These are phyloP conservation scores for Ferrisia virgata DNA, from an alignment of 2,888 invertebrate genomes.

Conservation along the genomic window DNA sequence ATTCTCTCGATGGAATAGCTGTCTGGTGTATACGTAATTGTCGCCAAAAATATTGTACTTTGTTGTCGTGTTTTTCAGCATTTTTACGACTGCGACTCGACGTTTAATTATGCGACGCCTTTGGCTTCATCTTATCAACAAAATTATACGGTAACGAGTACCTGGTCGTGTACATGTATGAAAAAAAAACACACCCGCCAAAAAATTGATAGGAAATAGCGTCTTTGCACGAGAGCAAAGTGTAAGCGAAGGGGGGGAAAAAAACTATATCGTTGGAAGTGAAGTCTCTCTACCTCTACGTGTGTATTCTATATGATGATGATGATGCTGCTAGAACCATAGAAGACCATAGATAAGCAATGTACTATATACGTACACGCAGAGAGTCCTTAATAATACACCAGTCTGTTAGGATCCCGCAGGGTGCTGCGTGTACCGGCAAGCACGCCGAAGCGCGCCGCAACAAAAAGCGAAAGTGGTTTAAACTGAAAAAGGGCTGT, in stretches of 20 bases:
- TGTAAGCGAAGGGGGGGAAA: background rate
- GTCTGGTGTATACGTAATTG: background rate
- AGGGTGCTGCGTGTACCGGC: background rate
- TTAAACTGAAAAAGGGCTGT: constrained; percentile 19
- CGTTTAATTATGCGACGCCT: background rate
- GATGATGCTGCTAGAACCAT: background rate
- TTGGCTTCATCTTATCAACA: background rate
- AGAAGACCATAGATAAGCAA: background rate
- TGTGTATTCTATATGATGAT: background rate
- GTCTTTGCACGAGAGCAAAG: no score
- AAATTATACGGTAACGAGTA: background rate
- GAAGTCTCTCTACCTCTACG: background rate
- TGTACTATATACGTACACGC: no score
- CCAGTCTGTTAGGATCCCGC: background rate
- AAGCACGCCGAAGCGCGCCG: background rate
- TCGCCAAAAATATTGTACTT: background rate
- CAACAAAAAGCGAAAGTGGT: constrained; percentile 17
- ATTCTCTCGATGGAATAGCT: background rate
- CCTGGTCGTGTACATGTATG: background rate
- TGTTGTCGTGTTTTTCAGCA: background rate
- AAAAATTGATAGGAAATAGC: constrained; percentile 6
- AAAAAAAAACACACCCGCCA: background rate
- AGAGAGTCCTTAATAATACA: constrained; percentile 4
- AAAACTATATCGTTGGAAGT: background rate
- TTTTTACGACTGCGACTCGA: background rate